Evolutionary conservation across 1,140 invertebrate genomes (phyloP), one percentile per base, ranked within the genome.

Genomic region (Camponotus floridanus): DNA sequence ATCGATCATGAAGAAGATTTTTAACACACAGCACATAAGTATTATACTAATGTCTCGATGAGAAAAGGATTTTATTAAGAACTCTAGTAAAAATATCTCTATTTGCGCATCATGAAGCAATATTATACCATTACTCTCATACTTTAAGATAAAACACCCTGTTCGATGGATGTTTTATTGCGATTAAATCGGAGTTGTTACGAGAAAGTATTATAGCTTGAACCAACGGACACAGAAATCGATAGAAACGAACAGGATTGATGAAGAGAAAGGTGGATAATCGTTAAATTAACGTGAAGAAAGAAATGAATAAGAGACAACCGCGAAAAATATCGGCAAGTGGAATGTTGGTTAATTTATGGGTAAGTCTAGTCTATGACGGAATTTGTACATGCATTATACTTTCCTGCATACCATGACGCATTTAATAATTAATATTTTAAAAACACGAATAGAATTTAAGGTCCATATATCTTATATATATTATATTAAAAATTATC

Each of bases 281-380:
- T 70, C 61, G 62, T 73, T 83, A 61, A 73, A 64, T n/a, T 55
- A 31, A 61, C 4, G 13, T 26, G 45, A 21, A 3, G 39, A 48
- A 57, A 67, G 65, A 61, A 70, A 61, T 9, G 42, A 13, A 26
- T 64, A 71, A 36, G 51, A 80, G 81, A 85, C 86, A 80, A 73
- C 71, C 71, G 80, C 55, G 80, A 76, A 87, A 85, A 85, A 85
- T 55, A 62, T 59, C 21, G 65, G 51, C 36, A 87, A 87, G 55
- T 74, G 70, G 80, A 87, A 87, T 87, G 80, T 76, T 55, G 64
- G 42, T 85, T 87, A 87, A 87, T 87, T 74, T 87, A 71, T 76
- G 76, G 59, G 55, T 55, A 31, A 3, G 71, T 62, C 45, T 74
- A 65, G 48, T 70, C 76, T 13, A 57, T 11, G 45, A 18, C 11